Base-by-base conservation (phyloP, 2,797 vertebrate genomes). In the Mus caroli region DNA sequence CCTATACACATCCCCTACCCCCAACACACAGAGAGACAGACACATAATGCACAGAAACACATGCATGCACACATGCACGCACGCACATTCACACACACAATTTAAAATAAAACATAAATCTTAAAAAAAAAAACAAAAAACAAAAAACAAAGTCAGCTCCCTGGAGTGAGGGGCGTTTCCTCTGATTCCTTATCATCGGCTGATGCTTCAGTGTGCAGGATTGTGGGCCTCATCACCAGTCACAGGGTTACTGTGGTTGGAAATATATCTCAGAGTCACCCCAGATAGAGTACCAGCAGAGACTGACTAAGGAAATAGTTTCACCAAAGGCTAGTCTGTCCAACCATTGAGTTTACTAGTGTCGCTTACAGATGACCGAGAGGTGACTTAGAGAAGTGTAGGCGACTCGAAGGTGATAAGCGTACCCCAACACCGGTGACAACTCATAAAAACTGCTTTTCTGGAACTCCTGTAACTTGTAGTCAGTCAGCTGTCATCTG, bases 81-180 rank as follows among this genome's bases (percentile, higher is more conserved):
- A 28, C 67, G 31, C 40, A 31, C 40, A 50, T 4, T 24, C 1
- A 37, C 40, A 22, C 34, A 60, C 13, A 40, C n/a, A 52, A 6
- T 54, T 79, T 52, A 79, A n/a, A 77, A 40, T 77, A 31, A 31
- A 80, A 37, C 50, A 34, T 52, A n/a, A 79, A 79, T 79, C 50
- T n/a, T 14, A 46, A 46, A 83, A 40, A 15, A 34, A 46, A 83
- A 40, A 15, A 22, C 13, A 69, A 77, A 84, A 14, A 31, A 19
- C 9, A 20, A n/a, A 56, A 14, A 58, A 46, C 14, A 52, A 73
- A 91, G n/a, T 92, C 43, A 73, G 77, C 60, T 78, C 28, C 73
- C 83, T 78, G 62, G 31, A 37, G 17, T 73, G 71, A n/a, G 85
- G 82, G 82, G 15, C 22, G 37, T 96, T 85, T 85, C 73, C 90